Conservation (phyloP, 2,888 invertebrate genomes). For the Sipha maydis region DNA sequence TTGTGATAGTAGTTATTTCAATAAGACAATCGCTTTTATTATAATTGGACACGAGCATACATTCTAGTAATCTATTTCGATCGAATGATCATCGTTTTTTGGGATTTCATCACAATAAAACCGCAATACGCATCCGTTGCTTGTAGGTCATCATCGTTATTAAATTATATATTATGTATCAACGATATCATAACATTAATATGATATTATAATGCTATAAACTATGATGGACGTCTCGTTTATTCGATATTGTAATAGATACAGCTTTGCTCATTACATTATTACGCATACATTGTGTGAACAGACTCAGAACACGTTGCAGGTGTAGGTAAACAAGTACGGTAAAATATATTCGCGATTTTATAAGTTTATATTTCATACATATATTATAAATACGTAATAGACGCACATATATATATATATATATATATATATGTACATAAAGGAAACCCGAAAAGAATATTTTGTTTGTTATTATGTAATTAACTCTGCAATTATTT, state of each 20-base stretch:
- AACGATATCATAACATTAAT: neutral
- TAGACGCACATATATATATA: too few relatives aligned
- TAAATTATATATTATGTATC: neutral
- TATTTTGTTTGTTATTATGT: constrained; percentile 11
- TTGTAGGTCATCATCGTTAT: neutral
- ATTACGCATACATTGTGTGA: neutral
- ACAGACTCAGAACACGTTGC: too few relatives aligned
- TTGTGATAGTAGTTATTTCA: neutral
- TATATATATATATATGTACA: neutral
- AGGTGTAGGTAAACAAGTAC: too few relatives aligned
- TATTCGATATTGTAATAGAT: neutral
- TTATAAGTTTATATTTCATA: neutral
- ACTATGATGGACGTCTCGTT: neutral
- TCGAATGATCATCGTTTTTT: neutral
- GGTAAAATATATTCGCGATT: too few relatives aligned
- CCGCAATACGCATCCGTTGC: neutral
- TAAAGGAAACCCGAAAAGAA: constrained; percentile 7
- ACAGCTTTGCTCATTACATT: neutral
- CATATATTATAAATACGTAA: neutral
- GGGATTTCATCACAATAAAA: neutral
- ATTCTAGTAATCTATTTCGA: neutral
- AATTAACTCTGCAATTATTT: constrained; percentile 4
- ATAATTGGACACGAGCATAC: neutral
- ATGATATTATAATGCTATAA: neutral
- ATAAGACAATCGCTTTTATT: neutral